Evolutionary conservation across 1,140 invertebrate genomes (phyloP).

Genomic region (Ladona fulva): DNA sequence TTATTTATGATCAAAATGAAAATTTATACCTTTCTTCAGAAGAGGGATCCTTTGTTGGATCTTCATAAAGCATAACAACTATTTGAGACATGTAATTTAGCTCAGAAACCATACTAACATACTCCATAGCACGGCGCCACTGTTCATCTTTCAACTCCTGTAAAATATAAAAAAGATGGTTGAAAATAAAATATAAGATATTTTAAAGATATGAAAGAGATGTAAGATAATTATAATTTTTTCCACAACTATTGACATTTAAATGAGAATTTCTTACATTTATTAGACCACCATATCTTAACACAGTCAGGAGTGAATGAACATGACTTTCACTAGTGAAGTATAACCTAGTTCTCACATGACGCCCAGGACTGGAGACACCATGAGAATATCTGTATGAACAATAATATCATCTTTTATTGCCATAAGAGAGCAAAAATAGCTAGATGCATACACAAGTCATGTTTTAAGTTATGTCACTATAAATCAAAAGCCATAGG

Average conservation of each 20-base stretch:
- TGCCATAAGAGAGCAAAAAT: neutral
- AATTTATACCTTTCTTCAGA: slow-evolving; percentile 63
- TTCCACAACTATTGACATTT: neutral
- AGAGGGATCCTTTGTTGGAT: slow-evolving; percentile 87
- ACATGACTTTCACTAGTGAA: slow-evolving; percentile 99
- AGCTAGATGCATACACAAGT: neutral
- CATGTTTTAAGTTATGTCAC: neutral
- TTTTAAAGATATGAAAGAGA: neutral
- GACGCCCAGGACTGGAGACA: slow-evolving; percentile 92
- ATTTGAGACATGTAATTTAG: slow-evolving; percentile 99
- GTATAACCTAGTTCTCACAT: slow-evolving; percentile 93
- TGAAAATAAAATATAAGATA: slow-evolving; percentile 8
- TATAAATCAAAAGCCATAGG: neutral
- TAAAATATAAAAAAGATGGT: slow-evolving; percentile 17
- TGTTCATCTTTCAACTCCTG: slow-evolving; percentile 85
- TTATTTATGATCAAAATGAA: too few relatives aligned
- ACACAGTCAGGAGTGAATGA: slow-evolving; percentile 91
- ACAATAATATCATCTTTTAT: slow-evolving; percentile 14
- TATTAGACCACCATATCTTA: slow-evolving; percentile 86
- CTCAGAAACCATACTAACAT: slow-evolving; percentile 93
- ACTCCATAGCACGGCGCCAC: slow-evolving; percentile 97
- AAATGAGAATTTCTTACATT: slow-evolving; percentile 52
- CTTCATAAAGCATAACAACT: slow-evolving; percentile 98
- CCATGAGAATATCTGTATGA: slow-evolving; percentile 83
- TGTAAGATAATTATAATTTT: too few relatives aligned